These are phyloP conservation scores for Whitmania pigra DNA, from an alignment of 1,140 invertebrate species.

Conservation along the genomic window DNA sequence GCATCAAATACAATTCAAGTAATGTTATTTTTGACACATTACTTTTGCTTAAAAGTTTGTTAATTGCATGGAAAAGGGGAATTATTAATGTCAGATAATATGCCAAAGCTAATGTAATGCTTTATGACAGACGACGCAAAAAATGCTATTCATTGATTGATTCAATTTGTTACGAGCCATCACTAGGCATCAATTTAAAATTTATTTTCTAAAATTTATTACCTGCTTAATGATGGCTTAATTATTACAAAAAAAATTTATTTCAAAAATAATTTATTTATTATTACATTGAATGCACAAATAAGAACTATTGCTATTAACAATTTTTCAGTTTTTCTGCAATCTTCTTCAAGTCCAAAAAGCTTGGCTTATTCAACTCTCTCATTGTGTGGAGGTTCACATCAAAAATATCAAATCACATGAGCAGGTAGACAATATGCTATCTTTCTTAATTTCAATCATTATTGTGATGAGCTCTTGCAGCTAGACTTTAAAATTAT, in stretches of 20 bases:
- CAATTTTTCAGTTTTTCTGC: not conserved
- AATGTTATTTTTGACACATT: not conserved
- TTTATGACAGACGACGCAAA: too few species aligned
- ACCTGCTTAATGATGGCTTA: constrained; percentile 1
- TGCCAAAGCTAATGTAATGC: not conserved
- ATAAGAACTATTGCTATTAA: not conserved
- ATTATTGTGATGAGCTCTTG: not conserved
- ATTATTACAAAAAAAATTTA: not conserved
- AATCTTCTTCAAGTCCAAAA: constrained; percentile 5
- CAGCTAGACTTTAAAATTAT: too few species aligned
- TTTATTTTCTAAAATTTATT: not conserved
- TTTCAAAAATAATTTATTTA: not conserved
- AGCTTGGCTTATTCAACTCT: not conserved
- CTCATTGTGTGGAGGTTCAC: not conserved
- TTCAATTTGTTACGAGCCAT: too few species aligned
- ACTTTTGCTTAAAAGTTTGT: not conserved
- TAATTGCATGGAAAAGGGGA: constrained; percentile 11
- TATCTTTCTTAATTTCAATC: not conserved
- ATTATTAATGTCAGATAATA: not conserved
- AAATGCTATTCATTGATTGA: too few species aligned
- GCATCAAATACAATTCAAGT: constrained; percentile 1
- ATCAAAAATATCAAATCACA: not conserved
- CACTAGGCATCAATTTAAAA: too few species aligned
- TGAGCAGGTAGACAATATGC: not conserved
- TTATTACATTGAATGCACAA: not conserved